Evolutionary conservation across 2,113 vertebrate genomes (phyloP).

Genomic region (Mohoua ochrocephala): DNA sequence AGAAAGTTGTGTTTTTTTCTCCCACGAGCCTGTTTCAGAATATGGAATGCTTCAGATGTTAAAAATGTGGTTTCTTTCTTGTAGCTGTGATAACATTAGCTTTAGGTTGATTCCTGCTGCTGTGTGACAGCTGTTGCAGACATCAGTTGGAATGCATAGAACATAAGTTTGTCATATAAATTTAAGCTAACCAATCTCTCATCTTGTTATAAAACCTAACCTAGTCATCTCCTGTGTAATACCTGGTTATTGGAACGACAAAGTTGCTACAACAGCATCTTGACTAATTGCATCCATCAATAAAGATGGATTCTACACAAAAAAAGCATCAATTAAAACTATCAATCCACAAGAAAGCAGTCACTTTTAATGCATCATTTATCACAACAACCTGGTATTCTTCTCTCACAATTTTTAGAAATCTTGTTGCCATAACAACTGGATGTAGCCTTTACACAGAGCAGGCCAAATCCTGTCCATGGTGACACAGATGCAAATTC

Average conservation of each 20-base stretch:
- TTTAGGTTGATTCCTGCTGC: background rate
- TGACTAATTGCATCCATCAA: background rate
- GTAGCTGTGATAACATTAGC: slow-evolving; percentile 10
- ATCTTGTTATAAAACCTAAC: background rate
- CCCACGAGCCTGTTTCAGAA: background rate
- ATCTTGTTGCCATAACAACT: slow-evolving; percentile 67
- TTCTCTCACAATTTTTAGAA: slow-evolving; percentile 63
- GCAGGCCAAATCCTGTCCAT: slow-evolving; percentile 38
- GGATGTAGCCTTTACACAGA: slow-evolving; percentile 26
- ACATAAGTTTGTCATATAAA: background rate
- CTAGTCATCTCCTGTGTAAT: background rate
- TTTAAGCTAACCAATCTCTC: background rate
- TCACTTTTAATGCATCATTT: slow-evolving; percentile 60
- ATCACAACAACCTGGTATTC: slow-evolving; percentile 62
- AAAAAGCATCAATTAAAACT: slow-evolving; percentile 48
- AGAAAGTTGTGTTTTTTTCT: background rate
- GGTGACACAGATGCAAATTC: slow-evolving; percentile 2
- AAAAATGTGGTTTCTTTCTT: background rate
- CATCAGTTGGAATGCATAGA: background rate
- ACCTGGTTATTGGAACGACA: background rate
- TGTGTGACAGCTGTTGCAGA: slow-evolving; percentile 11
- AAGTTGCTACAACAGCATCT: background rate
- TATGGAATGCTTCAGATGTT: background rate
- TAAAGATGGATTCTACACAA: background rate
- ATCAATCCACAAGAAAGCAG: slow-evolving; percentile 14